Base-by-base conservation (phyloP, 2,888 invertebrate genomes). In the Sialis lutaria region DNA sequence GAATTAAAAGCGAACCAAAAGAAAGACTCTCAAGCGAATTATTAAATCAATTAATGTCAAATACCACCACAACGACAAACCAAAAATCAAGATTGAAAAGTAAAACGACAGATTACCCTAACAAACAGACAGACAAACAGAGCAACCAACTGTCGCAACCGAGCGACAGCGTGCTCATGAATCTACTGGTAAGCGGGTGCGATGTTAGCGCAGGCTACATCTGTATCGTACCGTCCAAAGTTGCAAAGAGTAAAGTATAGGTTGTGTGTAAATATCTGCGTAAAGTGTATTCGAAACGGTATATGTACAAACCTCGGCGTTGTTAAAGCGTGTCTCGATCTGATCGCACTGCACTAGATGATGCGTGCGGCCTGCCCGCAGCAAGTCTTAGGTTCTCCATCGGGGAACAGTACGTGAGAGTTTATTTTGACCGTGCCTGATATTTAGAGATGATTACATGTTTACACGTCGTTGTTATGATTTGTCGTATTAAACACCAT, bases 151-250 rank as follows among this genome's bases (percentile, higher is more conserved):
- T 62, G 13, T 56, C 58, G 1, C 58, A 64, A 6, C 72, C 73
- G 49, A 79, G 78, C 48, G 80, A 79, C 55, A 84, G 85, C 66
- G 92, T 93, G 62, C 78, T 93, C 60, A 87, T 90, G 82, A 93
- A 93, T 72, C 79, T 93, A 56, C 75, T 93, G 72, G 85, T 93
- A 70, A 90, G 87, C 74, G 93, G 93, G 58, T 91, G 90, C 68
- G 93, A 93, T 68, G 83, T 87, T 64, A 85, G 85, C 70, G 86
- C 90, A 56, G 93, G 92, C 55, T 93, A 93, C 67, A 79, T 83
- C 62, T 88, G 88, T 67, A 74, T 85, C 67, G 79, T 82, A 64
- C 81, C 80, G 58, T 37, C 37, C 37, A 37, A 37, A 47, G 31
- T 40, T 34, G 40, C 33, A 32, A 40, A 45, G 40, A 42, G 47